Evolutionary conservation across 2,797 vertebrate genomes (phyloP), one percentile per base, ranked within the genome.

Genomic region (Margarornis squamiger): DNA sequence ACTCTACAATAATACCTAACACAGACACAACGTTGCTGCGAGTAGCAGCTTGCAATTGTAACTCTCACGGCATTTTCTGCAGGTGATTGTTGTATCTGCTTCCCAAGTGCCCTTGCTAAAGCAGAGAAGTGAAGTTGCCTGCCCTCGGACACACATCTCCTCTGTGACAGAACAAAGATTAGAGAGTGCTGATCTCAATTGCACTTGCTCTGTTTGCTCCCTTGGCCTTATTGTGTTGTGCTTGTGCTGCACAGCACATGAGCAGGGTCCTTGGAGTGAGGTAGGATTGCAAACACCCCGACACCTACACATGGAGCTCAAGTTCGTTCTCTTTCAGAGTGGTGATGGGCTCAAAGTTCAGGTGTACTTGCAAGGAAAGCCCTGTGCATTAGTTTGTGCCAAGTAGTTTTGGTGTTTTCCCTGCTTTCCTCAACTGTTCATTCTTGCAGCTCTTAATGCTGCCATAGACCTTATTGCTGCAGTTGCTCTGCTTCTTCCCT

Each of bases 201-300:
- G 68, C 24, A 2, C 66, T 88, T 55, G 79, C 41, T 79, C 27
- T n/a, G 39, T 86, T 95, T 75, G 52, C 49, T 63, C 52, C 65
- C 22, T 41, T 49, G 62, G 66, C 73, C 9, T 66, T 24, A 10
- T 0, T 36, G 57, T 13, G 34, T 3, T 51, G 54, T 30, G 19
- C n/a, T 63, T 5, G 1, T 22, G 34, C n/a, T 30, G 2, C 0
- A 1, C 4, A 55, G 52, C 29, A 12, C 38, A 8, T 1, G 0
- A 36, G 4, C 20, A 18, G 45, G n/a, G 36, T 59, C 74, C 88
- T 71, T n/a, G 65, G 18, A 30, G 67, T 1, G 45, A 46, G 49
- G 75, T 4, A 21, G 63, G 26, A 11, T 1, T 66, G 49, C 75
- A 72, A 76, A 54, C 23, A 51, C 27, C 38, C 61, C 10, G 12